Evolutionary conservation across 2,113 vertebrate genomes (phyloP).

Genomic region (Labeo rohita): DNA sequence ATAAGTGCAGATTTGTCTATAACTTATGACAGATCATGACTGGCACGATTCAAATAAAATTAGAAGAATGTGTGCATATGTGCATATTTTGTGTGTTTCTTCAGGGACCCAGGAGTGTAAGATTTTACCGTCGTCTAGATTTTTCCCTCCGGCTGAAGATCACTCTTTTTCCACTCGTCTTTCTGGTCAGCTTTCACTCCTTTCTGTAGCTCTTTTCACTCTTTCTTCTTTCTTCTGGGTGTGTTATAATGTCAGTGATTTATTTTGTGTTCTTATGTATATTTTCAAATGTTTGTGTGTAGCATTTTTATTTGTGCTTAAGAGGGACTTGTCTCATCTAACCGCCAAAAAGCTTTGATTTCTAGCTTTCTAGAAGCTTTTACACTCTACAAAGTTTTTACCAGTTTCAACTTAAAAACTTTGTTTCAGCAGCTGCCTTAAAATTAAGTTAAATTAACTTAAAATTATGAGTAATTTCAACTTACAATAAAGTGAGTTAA

Average conservation of each 20-base stretch:
- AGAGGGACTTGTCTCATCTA: not conserved
- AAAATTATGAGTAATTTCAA: no score
- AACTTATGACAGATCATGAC: not conserved
- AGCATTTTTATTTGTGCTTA: not conserved
- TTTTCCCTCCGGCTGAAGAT: constrained; percentile 80
- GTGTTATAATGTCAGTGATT: not conserved
- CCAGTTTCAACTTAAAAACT: no score
- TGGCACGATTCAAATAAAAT: not conserved
- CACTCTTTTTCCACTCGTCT: constrained; percentile 86
- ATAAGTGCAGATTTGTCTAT: not conserved
- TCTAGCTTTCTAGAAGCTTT: not conserved
- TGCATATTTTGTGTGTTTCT: constrained; percentile 76
- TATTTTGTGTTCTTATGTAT: not conserved
- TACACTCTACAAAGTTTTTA: no score
- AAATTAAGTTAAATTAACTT: no score
- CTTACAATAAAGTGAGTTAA: no score
- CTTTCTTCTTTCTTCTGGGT: constrained; percentile 18
- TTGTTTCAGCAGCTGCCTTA: no score
- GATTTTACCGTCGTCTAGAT: constrained; percentile 79
- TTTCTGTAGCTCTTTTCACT: constrained; percentile 36
- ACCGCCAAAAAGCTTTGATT: not conserved
- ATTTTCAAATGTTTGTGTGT: not conserved
- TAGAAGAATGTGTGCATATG: not conserved
- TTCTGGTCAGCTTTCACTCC: constrained; percentile 77
- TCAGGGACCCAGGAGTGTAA: constrained; percentile 84